A percentile compares a stretch with the other conserved stretches of the same genome.
phyloP scores from a whole-genome alignment of 2,113 vertebrate species.

The Cnemophilus loriae region DNA sequence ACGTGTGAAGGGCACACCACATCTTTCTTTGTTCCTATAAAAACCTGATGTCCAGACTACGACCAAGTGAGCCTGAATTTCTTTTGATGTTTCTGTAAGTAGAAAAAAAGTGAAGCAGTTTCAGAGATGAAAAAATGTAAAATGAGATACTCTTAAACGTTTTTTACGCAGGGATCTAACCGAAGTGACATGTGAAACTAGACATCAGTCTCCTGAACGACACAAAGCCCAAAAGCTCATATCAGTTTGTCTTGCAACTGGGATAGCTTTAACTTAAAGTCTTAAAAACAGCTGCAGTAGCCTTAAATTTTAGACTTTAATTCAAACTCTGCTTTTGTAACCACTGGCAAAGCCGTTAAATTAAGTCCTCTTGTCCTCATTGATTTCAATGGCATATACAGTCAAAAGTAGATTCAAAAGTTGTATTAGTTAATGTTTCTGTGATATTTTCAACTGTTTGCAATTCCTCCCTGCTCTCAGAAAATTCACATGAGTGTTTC shows the following conservation, averaged over 20 bases:
- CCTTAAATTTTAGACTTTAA: neutral
- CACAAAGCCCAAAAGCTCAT: neutral
- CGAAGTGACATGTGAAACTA: neutral
- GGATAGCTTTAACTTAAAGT: neutral
- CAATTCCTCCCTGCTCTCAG: neutral
- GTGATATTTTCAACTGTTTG: neutral
- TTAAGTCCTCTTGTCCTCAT: neutral
- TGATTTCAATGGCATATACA: neutral
- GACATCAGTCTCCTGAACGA: neutral
- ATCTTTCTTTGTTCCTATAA: slow-evolving; percentile 14
- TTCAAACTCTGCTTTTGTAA: neutral
- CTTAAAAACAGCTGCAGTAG: neutral
- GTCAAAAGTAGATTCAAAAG: neutral
- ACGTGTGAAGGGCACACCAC: neutral
- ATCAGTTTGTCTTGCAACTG: neutral
- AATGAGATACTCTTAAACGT: neutral
- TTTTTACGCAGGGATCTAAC: neutral
- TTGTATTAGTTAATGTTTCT: neutral
- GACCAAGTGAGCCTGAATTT: neutral
- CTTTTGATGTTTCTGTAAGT: neutral
- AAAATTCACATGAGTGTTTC: neutral
- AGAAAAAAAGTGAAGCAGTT: neutral
- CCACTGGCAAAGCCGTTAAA: neutral
- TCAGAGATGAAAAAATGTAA: neutral
- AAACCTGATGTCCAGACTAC: neutral